phyloP scores from a whole-genome alignment of 2,113 vertebrate species.

The Pitta sordida region DNA sequence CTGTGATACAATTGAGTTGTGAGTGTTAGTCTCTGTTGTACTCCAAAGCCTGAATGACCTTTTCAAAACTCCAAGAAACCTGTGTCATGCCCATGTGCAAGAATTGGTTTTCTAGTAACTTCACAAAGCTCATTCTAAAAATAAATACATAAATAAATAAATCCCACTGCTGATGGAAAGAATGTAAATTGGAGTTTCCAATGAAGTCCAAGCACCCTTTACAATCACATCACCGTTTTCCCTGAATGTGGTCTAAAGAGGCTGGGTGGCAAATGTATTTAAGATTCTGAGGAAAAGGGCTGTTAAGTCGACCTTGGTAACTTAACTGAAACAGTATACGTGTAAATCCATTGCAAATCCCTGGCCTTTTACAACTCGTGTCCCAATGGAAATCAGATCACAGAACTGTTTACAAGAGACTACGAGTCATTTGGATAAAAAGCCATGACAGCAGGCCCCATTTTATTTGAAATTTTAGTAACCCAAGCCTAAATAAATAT shows the following conservation, averaged over 20 bases:
- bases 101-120: conserved; percentile 74
- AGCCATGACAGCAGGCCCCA: conserved; percentile 74
- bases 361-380: conserved; percentile 79
- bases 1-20: fast-evolving
- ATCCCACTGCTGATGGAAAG: conserved; percentile 66
- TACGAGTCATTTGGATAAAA: conserved; percentile 85
- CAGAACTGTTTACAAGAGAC: conserved; percentile 86
- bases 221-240: conserved; percentile 19
- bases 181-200: conserved; percentile 74
- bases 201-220: conserved; percentile 42
- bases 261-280: conserved; percentile 79
- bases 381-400: conserved; percentile 91
- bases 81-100: not conserved
- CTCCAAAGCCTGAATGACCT: not conserved
- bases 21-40: not conserved
- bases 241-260: conserved; percentile 19
- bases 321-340: conserved; percentile 91
- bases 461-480: conserved; percentile 82
- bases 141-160: not conserved
- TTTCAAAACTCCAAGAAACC: not conserved
- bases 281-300: conserved; percentile 76
- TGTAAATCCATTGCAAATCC: conserved; percentile 96
- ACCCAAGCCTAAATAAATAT: conserved; percentile 79
- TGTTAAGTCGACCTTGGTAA: conserved; percentile 84
- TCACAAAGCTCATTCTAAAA: conserved; percentile 66